Conservation (phyloP, 2,888 invertebrate genomes). For the Automeris io region DNA sequence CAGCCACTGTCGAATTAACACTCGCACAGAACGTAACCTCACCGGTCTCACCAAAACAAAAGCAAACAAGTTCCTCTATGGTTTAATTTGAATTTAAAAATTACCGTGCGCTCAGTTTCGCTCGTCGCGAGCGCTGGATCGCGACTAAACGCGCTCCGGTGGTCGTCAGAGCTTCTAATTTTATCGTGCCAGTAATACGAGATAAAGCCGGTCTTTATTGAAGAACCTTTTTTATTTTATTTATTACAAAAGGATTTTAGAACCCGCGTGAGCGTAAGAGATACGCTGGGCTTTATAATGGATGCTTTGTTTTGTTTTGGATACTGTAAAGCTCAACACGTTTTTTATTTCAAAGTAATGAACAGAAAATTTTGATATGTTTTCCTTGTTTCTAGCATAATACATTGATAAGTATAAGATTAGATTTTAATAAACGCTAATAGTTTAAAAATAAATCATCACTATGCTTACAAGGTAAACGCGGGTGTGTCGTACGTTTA, state of each 20-base stretch:
- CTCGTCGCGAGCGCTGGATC: constrained; percentile 34
- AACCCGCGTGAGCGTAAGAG: constrained; percentile 7
- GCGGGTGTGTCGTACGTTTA: constrained; percentile 28
- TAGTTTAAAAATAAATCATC: constrained; percentile 25
- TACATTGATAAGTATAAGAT: not conserved
- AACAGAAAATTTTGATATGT: not conserved
- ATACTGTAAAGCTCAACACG: constrained; percentile 1
- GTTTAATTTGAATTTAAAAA: constrained; percentile 23
- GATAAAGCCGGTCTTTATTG: constrained; percentile 71
- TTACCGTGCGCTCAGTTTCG: constrained; percentile 26
- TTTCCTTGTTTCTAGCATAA: too few species aligned
- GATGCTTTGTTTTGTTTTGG: constrained; percentile 7
- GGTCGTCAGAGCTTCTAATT: constrained; percentile 60
- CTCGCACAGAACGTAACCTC: constrained; percentile 50
- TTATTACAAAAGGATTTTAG: constrained; percentile 15
- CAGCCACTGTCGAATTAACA: constrained; percentile 28
- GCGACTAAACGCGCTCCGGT: constrained; percentile 35
- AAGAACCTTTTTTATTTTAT: constrained; percentile 57
- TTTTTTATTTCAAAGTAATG: not conserved
- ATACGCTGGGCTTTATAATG: constrained; percentile 10
- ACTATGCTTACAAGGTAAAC: constrained; percentile 36
- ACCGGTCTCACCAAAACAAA: constrained; percentile 33
- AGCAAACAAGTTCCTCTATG: constrained; percentile 29
- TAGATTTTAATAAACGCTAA: not conserved
- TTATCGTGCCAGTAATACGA: constrained; percentile 72